Evolutionary conservation across 30 jellyfish, hydroid and myxozoan genomes (phyloP).

Genomic region (Rhopilema esculentum): DNA sequence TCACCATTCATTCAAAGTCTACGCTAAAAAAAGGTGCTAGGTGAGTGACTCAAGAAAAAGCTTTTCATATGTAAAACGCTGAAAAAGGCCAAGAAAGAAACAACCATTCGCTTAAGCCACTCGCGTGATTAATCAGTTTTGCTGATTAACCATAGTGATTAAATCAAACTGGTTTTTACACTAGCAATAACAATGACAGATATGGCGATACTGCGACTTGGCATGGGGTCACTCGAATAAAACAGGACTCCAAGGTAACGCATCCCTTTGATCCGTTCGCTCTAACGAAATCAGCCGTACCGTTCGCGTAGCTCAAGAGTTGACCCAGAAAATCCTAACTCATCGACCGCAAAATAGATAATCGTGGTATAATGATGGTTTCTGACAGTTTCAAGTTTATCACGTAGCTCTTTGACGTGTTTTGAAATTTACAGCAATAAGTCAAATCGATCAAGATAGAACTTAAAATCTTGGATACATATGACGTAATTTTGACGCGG

Average conservation of each 20-base stretch:
- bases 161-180: constrained; percentile 37
- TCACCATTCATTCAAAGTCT: too few relatives aligned
- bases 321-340: constrained; percentile 25
- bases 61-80: background rate
- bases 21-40: too few relatives aligned
- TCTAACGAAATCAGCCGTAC: constrained; percentile 15
- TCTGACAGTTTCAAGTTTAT: background rate
- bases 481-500: too few relatives aligned
- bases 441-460: too few relatives aligned
- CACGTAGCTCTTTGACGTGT: background rate
- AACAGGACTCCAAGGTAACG: constrained; percentile 39
- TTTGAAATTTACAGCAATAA: background rate
- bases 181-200: constrained; percentile 34
- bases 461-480: too few relatives aligned
- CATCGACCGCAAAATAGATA: background rate
- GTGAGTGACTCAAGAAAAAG: too few relatives aligned
- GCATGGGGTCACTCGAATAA: constrained; percentile 43
- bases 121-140: constrained; percentile 30
- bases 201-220: constrained; percentile 41
- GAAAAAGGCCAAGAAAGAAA: background rate
- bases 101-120: constrained; percentile 3
- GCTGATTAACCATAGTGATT: background rate
- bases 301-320: background rate
- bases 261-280: constrained; percentile 16
- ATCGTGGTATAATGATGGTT: too few relatives aligned